Evolutionary conservation across 2,888 invertebrate genomes (phyloP).

Genomic region (Trachelus iudaicus): DNA sequence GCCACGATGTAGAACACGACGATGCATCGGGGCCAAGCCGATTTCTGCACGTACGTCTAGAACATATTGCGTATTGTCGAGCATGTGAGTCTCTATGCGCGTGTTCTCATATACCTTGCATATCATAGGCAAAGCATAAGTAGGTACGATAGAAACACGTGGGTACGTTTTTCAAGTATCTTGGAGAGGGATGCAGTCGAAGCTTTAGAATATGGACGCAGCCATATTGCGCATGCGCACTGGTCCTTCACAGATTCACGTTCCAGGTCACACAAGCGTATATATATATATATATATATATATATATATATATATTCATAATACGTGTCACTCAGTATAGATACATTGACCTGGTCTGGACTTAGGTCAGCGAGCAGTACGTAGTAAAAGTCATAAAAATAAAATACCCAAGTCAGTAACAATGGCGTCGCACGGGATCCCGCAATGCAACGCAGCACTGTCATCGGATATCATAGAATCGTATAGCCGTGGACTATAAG

Average conservation of each 20-base stretch:
- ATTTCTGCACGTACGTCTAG: not conserved
- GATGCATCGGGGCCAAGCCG: not conserved
- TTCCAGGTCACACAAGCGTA: not conserved
- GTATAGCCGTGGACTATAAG: too few relatives aligned
- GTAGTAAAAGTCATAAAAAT: slow-evolving; percentile 7
- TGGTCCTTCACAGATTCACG: not conserved
- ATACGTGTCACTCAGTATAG: too few relatives aligned
- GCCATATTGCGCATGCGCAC: not conserved
- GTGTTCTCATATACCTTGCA: not conserved
- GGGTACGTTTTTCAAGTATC: not conserved
- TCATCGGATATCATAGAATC: too few relatives aligned
- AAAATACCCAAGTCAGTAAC: slow-evolving; percentile 14
- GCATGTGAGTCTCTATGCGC: too few relatives aligned
- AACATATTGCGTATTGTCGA: too few relatives aligned
- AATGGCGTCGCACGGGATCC: slow-evolving; percentile 11
- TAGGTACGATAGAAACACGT: not conserved
- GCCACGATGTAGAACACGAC: not conserved
- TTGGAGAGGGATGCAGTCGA: not conserved
- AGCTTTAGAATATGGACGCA: not conserved
- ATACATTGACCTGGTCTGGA: not conserved
- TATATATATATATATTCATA: too few relatives aligned
- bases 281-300: too few relatives aligned
- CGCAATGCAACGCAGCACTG: slow-evolving; percentile 1
- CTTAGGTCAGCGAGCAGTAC: not conserved
- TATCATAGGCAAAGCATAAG: not conserved